Conservation (phyloP, 2,113 vertebrate genomes). For the Choloepus hoffmanni region DNA sequence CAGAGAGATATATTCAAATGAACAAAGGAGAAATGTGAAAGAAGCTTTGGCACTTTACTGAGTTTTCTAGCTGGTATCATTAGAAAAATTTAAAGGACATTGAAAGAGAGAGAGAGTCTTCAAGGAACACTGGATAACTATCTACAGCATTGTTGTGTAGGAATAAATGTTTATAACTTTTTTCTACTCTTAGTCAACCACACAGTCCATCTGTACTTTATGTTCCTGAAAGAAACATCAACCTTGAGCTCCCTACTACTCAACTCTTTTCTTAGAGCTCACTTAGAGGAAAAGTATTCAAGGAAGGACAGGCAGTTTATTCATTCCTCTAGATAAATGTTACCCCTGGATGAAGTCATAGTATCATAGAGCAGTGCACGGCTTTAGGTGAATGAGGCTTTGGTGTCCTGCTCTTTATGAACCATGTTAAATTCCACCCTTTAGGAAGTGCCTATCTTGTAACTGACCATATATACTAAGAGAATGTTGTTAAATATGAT, state of each 20-base stretch:
- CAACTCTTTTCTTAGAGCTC: slow-evolving; percentile 36
- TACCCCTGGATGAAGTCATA: background rate
- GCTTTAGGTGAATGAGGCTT: background rate
- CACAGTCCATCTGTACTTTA: background rate
- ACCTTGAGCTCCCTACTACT: slow-evolving; percentile 5
- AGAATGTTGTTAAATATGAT: slow-evolving; percentile 21
- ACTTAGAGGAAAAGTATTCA: slow-evolving; percentile 16
- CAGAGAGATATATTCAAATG: background rate
- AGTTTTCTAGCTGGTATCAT: background rate
- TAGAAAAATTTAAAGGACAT: background rate
- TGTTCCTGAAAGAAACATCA: slow-evolving; percentile 20
- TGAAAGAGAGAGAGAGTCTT: background rate
- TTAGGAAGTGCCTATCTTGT: slow-evolving; percentile 21
- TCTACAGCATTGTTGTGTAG: background rate
- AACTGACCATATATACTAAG: slow-evolving; percentile 38
- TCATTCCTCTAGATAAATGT: slow-evolving; percentile 44
- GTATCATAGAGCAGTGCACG: background rate
- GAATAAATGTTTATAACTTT: slow-evolving; percentile 24
- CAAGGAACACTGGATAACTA: background rate
- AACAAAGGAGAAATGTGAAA: background rate
- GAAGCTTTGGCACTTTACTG: background rate
- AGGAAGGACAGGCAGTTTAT: background rate
- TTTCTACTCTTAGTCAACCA: slow-evolving; percentile 5
- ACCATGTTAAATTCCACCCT: background rate
- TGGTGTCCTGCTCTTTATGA: background rate